Conservation (phyloP, 2,113 vertebrate species). For the Pseudolaguvia tuberculata region DNA sequence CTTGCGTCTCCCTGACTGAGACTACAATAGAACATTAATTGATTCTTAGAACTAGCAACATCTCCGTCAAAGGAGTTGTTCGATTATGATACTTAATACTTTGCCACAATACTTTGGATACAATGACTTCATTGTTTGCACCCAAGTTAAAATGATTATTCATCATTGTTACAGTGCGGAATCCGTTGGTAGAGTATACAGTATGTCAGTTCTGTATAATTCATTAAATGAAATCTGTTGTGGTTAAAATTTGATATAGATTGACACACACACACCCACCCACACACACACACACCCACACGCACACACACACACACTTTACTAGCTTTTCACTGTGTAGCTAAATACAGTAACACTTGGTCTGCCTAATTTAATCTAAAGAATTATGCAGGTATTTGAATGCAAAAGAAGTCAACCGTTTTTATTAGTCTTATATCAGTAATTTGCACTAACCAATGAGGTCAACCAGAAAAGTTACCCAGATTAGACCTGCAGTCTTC, state of each 20-base stretch:
- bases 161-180: neutral
- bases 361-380: neutral
- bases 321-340: neutral
- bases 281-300: no score
- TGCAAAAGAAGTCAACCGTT: neutral
- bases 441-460: no score
- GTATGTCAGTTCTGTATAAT: slow-evolving; percentile 7
- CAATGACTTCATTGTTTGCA: neutral
- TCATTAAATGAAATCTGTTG: neutral
- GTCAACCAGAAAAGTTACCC: neutral
- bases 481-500: no score
- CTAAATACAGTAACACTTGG: neutral
- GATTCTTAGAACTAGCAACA: slow-evolving; percentile 8
- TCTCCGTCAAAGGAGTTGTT: neutral
- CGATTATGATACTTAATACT: slow-evolving; percentile 7
- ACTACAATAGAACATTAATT: slow-evolving; percentile 18
- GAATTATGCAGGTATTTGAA: no score
- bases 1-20: neutral
- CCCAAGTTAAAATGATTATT: neutral
- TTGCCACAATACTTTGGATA: neutral
- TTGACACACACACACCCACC: no score
- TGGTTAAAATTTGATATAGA: neutral
- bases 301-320: neutral
- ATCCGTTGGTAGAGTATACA: no score
- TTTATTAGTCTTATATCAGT: neutral